Percentiles rank a stretch among this genome's conserved stretches.
Conservation (phyloP, 2,113 vertebrate species). For the Smithornis capensis region DNA sequence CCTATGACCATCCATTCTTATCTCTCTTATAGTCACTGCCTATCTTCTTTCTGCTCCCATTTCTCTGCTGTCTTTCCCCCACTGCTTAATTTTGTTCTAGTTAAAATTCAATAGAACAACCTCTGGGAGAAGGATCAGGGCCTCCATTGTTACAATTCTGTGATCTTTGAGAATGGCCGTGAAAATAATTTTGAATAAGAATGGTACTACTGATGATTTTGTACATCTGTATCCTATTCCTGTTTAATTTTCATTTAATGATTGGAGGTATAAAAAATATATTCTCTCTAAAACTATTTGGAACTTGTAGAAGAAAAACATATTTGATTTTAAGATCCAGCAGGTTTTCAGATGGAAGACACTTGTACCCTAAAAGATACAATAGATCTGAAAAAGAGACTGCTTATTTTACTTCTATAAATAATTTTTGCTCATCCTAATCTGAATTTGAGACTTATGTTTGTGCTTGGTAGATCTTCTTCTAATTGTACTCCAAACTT, state of each 20-base stretch:
- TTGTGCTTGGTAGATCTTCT: neutral
- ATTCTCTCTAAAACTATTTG: neutral
- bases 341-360: neutral
- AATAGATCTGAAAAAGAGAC: neutral
- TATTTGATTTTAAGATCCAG: neutral
- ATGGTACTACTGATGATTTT: neutral
- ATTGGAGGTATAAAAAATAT: neutral
- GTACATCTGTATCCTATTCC: neutral
- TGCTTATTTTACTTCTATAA: neutral
- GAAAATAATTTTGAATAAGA: conserved; percentile 7
- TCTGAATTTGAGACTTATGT: neutral
- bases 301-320: neutral
- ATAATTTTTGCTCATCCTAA: neutral
- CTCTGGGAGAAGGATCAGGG: neutral
- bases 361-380: neutral
- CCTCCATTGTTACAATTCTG: neutral
- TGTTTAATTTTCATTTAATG: neutral
- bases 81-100: neutral
- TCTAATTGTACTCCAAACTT: neutral
- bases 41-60: neutral
- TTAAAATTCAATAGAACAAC: conserved; percentile 27
- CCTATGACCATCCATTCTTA: conserved; percentile 46
- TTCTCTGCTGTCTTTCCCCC: neutral
- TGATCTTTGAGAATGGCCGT: neutral
- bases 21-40: neutral